Conservation (phyloP, 2,888 invertebrate species). For the Heliothis peltigera region DNA sequence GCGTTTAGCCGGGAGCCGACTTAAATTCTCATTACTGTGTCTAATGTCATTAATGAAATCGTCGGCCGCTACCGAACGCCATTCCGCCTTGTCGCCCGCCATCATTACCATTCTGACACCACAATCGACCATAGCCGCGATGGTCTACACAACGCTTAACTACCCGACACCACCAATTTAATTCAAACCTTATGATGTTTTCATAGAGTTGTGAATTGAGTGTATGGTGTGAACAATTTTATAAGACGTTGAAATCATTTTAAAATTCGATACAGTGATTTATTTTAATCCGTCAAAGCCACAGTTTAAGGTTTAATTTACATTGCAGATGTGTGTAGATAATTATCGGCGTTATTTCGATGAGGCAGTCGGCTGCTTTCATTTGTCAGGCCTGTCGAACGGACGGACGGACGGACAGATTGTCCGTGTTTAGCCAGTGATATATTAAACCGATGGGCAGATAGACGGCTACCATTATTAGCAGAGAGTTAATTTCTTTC, state of each 20-base stretch:
- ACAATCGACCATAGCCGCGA: slow-evolving; percentile 59
- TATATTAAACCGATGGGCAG: slow-evolving; percentile 76
- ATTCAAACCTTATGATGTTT: slow-evolving; percentile 19
- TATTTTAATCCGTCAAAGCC: slow-evolving; percentile 60
- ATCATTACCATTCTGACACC: slow-evolving; percentile 70
- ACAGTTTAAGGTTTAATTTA: slow-evolving; percentile 63
- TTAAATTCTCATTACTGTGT: slow-evolving; percentile 81
- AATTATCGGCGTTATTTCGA: slow-evolving; percentile 73
- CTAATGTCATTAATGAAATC: slow-evolving; percentile 85
- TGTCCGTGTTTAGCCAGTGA: slow-evolving; percentile 73
- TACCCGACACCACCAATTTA: slow-evolving; percentile 14
- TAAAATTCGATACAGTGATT: slow-evolving; percentile 58
- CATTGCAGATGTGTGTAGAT: slow-evolving; percentile 64
- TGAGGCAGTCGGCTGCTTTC: slow-evolving; percentile 70
- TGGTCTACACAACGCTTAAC: slow-evolving; percentile 50
- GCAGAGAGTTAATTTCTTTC: slow-evolving; percentile 69
- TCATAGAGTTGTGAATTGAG: slow-evolving; percentile 1
- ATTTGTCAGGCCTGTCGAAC: slow-evolving; percentile 70
- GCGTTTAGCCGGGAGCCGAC: slow-evolving; percentile 61
- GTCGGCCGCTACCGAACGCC: slow-evolving; percentile 81
- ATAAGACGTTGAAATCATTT: slow-evolving; percentile 38
- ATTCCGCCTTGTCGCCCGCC: slow-evolving; percentile 75
- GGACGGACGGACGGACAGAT: slow-evolving; percentile 70
- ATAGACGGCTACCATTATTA: slow-evolving; percentile 70
- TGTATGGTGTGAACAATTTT: slow-evolving; percentile 8